These are phyloP conservation scores for Kryptolebias ocellatus DNA, from an alignment of 2,797 vertebrate genomes.

Conservation along the genomic window DNA sequence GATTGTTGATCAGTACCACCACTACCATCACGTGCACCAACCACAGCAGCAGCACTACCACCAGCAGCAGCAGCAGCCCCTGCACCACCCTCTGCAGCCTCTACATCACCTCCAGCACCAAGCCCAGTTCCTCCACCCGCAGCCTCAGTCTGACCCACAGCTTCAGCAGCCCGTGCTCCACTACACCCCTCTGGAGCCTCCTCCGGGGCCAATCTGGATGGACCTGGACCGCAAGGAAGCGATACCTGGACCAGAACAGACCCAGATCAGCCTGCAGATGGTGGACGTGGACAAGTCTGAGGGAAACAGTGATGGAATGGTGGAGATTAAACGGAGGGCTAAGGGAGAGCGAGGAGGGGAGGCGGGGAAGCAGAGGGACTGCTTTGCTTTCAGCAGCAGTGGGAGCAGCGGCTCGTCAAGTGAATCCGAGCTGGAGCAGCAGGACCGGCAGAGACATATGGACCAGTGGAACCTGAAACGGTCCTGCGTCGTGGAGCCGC, in stretches of 20 bases:
- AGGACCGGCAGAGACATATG: conserved; percentile 51
- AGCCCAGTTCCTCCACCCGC: conserved; percentile 50
- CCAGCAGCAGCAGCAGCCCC: conserved; percentile 39
- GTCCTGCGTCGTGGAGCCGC: conserved; percentile 41
- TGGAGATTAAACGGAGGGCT: conserved; percentile 49
- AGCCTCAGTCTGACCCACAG: conserved; percentile 35
- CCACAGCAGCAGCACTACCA: not conserved
- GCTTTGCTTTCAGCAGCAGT: conserved; percentile 60
- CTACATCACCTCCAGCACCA: conserved; percentile 67
- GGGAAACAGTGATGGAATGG: conserved; percentile 11
- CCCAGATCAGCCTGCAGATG: conserved; percentile 50
- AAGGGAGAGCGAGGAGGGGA: conserved; percentile 36
- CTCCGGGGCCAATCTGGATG: conserved; percentile 52
- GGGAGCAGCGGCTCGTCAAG: conserved; percentile 67
- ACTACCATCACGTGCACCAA: conserved; percentile 37
- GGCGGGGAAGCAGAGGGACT: conserved; percentile 56
- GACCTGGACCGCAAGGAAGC: conserved; percentile 51
- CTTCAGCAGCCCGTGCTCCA: conserved; percentile 56
- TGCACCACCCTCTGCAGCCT: conserved; percentile 66
- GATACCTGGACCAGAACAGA: conserved; percentile 18
- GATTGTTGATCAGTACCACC: conserved; percentile 61
- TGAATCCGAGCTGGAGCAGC: conserved; percentile 68
- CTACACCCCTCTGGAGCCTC: conserved; percentile 65
- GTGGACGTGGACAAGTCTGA: not conserved
- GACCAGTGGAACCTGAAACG: conserved; percentile 73